Evolutionary conservation across 23 tunicate genomes (phyloP), one percentile per base, ranked within the genome.

Genomic region (Styela plicata): DNA sequence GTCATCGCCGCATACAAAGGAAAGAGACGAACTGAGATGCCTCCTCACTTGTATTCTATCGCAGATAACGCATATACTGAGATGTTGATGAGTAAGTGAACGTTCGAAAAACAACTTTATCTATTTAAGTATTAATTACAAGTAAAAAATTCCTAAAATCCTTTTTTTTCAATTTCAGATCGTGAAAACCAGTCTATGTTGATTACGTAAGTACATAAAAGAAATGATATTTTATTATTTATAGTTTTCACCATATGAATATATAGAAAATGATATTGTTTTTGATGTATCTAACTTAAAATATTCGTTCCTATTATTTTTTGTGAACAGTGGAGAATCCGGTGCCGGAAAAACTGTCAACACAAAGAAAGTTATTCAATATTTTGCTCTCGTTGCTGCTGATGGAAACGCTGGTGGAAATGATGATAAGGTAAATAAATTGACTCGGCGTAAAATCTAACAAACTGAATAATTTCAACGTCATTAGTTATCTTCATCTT

Each of bases 321-420:
- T 44, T 44, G 7, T 44, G 7, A 7, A 44, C 84, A 93, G 98
- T 66, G 99, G 99, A 29, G 99, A 96, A 70, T 96, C 99, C 28
- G 99, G 99, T 21, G 99, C 99, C 22, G 99, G 99, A 0, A 96
- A 96, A 83, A 96, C 99, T 26, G 99, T 96, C 57, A 96, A 96
- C 88, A 96, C 99, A 32, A 96, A 96, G 73, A 66, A 85, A 52
- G 99, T 96, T 34, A 96, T 96, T 69, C 99, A 96, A 78, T 96
- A 91, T 64, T 96, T 96, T 79, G 99, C 99, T 22, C 82, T 88
- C 16, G 99, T 96, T 23, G 97, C 97, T 52, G 99, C 99, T 36
- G 64, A 94, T 33, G 94, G 90, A 2, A 88, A 85, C 33, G 85
- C 73, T 19, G 83, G 33, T 7, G 35, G 79, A 80, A 53, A 34